A percentile compares a stretch with the other conserved stretches of the same genome.
These are phyloP conservation scores for Phragmatobia fuliginosa DNA, from an alignment of 2,888 invertebrate genomes.

Conservation along the genomic window DNA sequence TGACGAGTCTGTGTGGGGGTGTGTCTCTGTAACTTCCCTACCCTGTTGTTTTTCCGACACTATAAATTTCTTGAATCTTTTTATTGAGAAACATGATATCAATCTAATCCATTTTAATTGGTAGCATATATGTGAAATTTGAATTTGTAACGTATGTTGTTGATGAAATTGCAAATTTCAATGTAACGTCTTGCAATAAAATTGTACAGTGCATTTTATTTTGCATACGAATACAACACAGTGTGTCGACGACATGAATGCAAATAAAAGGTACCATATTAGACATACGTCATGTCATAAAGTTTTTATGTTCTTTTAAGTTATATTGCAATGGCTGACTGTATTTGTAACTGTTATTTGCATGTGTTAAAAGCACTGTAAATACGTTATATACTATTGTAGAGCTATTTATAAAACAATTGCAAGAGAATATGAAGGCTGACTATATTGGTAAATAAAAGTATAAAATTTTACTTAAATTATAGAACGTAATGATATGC, in stretches of 20 bases:
- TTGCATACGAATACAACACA: conserved; percentile 31
- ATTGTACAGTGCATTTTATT: conserved; percentile 30
- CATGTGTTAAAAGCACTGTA: neutral
- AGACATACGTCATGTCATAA: conserved; percentile 29
- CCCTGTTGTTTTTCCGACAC: too few species aligned
- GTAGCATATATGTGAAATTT: conserved; percentile 14
- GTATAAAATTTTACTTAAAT: too few species aligned
- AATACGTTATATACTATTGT: neutral
- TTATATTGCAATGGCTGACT: conserved; percentile 25
- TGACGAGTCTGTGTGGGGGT: too few species aligned
- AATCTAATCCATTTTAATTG: neutral
- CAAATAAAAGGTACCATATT: conserved; percentile 33
- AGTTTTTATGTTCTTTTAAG: conserved; percentile 30
- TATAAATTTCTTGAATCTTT: neutral
- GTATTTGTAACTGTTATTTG: conserved; percentile 27
- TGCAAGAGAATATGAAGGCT: neutral
- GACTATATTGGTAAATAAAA: neutral
- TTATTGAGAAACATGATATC: neutral
- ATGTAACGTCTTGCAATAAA: conserved; percentile 30
- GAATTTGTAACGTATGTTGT: conserved; percentile 13
- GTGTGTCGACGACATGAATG: conserved; percentile 24
- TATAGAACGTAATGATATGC: too few species aligned
- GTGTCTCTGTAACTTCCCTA: too few species aligned
- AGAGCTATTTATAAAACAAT: neutral
- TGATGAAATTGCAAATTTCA: conserved; percentile 21